phyloP scores from a whole-genome alignment of 2,888 invertebrate species.

The Cephus runcator region DNA sequence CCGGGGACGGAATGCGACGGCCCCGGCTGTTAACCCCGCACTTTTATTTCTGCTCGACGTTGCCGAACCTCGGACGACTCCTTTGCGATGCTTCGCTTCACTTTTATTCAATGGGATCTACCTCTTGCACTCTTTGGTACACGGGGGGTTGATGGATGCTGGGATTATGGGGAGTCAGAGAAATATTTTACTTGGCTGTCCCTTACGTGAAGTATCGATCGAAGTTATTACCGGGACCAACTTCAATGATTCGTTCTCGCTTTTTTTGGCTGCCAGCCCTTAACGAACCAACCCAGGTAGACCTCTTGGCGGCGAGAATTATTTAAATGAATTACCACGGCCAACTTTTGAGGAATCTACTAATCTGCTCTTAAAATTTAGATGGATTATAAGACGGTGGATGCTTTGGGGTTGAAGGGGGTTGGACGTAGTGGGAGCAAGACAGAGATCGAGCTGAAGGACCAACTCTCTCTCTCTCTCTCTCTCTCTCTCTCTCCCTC shows the following conservation, averaged over 20 bases:
- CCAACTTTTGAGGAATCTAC: constrained; percentile 56
- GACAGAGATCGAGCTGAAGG: background rate
- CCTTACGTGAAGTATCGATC: too few species aligned
- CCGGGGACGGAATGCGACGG: constrained; percentile 21
- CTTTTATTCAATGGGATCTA: too few species aligned
- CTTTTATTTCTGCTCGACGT: constrained; percentile 35
- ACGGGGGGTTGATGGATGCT: too few species aligned
- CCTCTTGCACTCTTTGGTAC: too few species aligned
- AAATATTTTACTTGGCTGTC: too few species aligned
- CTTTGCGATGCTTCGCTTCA: constrained; percentile 15
- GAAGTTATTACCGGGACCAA: too few species aligned
- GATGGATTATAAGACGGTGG: constrained; percentile 59
- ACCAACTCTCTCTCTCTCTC: too few species aligned
- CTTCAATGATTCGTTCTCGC: too few species aligned
- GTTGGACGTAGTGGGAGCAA: background rate
- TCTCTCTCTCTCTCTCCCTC: too few species aligned
- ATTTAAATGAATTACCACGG: constrained; percentile 61
- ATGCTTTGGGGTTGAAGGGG: background rate
- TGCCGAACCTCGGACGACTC: background rate
- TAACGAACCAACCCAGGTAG: constrained; percentile 6
- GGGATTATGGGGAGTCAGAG: too few species aligned
- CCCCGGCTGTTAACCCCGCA: constrained; percentile 34
- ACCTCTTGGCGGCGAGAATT: constrained; percentile 53
- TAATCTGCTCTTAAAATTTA: constrained; percentile 62
- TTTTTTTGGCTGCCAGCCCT: too few species aligned